Evolutionary conservation across 2,888 invertebrate species (phyloP).

Genomic region (Drosophila recens): DNA sequence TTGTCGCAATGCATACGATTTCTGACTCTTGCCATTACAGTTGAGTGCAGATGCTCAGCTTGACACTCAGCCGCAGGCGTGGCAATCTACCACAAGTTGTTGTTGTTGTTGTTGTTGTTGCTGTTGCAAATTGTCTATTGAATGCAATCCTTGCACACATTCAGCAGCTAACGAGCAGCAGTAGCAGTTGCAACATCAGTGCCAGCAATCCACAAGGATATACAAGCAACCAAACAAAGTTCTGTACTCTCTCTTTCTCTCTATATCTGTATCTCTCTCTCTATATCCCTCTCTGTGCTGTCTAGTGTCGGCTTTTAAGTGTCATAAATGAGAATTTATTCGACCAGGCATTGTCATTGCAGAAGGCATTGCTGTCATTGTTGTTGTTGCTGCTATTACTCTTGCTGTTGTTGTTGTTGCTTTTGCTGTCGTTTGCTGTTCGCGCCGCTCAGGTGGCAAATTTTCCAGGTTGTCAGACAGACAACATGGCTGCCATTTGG

Average conservation of each 20-base stretch:
- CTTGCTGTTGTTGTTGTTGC: conserved; percentile 13
- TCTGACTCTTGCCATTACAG: conserved; percentile 41
- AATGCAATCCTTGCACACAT: conserved; percentile 30
- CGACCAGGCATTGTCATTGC: conserved; percentile 77
- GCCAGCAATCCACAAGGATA: conserved; percentile 38
- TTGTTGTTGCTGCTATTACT: conserved; percentile 9
- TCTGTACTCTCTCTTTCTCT: background rate
- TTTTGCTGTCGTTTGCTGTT: conserved; percentile 44
- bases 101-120: conserved; percentile 13
- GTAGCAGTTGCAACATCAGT: conserved; percentile 31
- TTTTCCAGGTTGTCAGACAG: conserved; percentile 60
- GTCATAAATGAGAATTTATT: conserved; percentile 81
- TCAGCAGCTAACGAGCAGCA: conserved; percentile 52
- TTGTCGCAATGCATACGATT: conserved; percentile 74
- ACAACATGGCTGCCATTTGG: conserved; percentile 52
- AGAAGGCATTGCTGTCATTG: conserved; percentile 44
- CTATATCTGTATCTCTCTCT: no score
- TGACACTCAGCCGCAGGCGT: conserved; percentile 63
- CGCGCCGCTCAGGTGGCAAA: conserved; percentile 62
- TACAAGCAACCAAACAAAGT: conserved; percentile 31
- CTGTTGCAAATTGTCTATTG: conserved; percentile 28
- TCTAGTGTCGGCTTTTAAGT: conserved; percentile 72
- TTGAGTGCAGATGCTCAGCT: conserved; percentile 43
- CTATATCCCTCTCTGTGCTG: conserved; percentile 3
- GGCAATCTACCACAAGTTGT: conserved; percentile 60